phyloP scores from a whole-genome alignment of 2,797 vertebrate species.

The Hydrophis major region DNA sequence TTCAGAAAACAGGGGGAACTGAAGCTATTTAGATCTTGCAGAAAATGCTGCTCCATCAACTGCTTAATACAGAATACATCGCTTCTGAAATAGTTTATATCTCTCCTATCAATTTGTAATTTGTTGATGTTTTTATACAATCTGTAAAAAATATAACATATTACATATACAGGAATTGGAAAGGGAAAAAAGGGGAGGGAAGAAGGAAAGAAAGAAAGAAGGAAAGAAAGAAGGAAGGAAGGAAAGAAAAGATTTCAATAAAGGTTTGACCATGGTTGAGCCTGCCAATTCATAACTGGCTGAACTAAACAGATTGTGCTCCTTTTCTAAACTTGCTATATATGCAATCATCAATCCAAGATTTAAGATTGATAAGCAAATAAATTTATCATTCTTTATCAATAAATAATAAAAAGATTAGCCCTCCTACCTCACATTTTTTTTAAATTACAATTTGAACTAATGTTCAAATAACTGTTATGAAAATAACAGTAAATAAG shows the following conservation, averaged over 20 bases:
- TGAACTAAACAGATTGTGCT: slow-evolving; percentile 70
- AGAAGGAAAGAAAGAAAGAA: not conserved
- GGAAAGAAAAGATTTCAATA: slow-evolving; percentile 42
- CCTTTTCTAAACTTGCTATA: slow-evolving; percentile 38
- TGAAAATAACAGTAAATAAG: not conserved
- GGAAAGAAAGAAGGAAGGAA: not conserved
- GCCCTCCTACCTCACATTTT: slow-evolving; percentile 59
- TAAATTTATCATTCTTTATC: slow-evolving; percentile 66
- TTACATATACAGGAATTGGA: too few species aligned
- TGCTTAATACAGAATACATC: not conserved
- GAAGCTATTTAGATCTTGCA: not conserved
- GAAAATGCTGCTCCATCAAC: not conserved
- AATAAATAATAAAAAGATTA: slow-evolving; percentile 63
- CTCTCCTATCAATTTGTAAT: not conserved
- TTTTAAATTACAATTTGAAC: slow-evolving; percentile 70
- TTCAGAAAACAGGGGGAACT: not conserved
- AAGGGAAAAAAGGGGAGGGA: too few species aligned
- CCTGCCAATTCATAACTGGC: slow-evolving; percentile 48
- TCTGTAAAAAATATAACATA: not conserved
- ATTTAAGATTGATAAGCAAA: slow-evolving; percentile 73
- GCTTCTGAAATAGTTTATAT: not conserved
- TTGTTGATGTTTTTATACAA: not conserved
- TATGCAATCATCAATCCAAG: slow-evolving; percentile 70
- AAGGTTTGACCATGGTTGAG: slow-evolving; percentile 53
- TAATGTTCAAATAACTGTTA: slow-evolving; percentile 45